Evolutionary conservation across 2,888 invertebrate genomes (phyloP).

Genomic region (Xylota segnis): DNA sequence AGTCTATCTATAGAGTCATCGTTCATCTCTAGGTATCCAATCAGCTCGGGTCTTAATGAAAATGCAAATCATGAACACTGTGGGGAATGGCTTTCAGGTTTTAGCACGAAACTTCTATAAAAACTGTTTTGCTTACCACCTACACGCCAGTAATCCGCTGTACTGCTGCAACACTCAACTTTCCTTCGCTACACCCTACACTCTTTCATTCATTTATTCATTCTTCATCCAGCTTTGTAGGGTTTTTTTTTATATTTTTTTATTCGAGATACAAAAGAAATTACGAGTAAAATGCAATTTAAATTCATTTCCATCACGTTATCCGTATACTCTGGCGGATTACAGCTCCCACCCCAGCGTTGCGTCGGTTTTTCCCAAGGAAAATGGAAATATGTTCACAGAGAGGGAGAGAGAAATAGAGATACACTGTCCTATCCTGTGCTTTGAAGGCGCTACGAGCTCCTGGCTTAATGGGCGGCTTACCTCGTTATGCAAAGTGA

Average conservation of each 20-base stretch:
- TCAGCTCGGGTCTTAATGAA: conserved; percentile 48
- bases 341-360: conserved; percentile 21
- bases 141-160: conserved; percentile 34
- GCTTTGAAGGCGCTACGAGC: background rate
- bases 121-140: conserved; percentile 36
- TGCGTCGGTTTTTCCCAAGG: background rate
- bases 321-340: conserved; percentile 51
- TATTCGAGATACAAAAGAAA: conserved; percentile 33
- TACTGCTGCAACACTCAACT: background rate
- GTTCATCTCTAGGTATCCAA: conserved; percentile 26
- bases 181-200: background rate
- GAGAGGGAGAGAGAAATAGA: conserved; percentile 24
- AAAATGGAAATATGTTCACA: conserved; percentile 15
- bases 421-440: too few relatives aligned
- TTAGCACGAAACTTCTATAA: conserved; percentile 48
- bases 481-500: conserved; percentile 44
- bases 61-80: conserved; percentile 62
- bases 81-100: conserved; percentile 14
- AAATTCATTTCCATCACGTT: conserved; percentile 73
- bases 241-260: background rate
- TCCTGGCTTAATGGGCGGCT: background rate
- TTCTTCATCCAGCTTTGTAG: conserved; percentile 28
- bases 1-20: conserved; percentile 12
- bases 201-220: conserved; percentile 5
- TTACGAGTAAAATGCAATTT: conserved; percentile 69